Evolutionary conservation across 2,888 invertebrate species (phyloP).

Genomic region (Globia sparganii): DNA sequence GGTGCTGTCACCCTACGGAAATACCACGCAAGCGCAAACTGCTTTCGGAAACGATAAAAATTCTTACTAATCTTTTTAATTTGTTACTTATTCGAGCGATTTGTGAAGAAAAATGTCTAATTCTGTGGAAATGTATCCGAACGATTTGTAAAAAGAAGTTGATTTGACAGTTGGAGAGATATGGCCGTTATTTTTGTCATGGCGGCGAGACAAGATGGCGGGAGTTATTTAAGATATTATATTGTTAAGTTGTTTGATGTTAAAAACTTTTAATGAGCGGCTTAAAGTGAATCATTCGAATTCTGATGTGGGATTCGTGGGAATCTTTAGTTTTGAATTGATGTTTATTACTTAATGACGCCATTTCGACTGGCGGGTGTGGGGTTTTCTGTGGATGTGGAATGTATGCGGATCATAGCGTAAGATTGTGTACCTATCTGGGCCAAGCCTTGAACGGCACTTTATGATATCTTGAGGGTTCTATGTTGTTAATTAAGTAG

Average conservation of each 20-base stretch:
- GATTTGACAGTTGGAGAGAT: slow-evolving; percentile 64
- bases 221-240: slow-evolving; percentile 35
- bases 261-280: slow-evolving; percentile 51
- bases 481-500: background rate
- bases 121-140: slow-evolving; percentile 46
- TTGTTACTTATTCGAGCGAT: slow-evolving; percentile 69
- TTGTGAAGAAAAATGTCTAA: slow-evolving; percentile 67
- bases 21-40: slow-evolving; percentile 71
- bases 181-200: slow-evolving; percentile 66
- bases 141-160: slow-evolving; percentile 55
- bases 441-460: background rate
- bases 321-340: slow-evolving; percentile 34
- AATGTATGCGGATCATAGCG: slow-evolving; percentile 15
- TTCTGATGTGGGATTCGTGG: slow-evolving; percentile 18
- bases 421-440: background rate
- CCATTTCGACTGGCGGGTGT: slow-evolving; percentile 6
- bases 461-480: background rate
- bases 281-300: slow-evolving; percentile 47
- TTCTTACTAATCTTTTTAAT: slow-evolving; percentile 75
- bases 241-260: slow-evolving; percentile 50
- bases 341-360: slow-evolving; percentile 47
- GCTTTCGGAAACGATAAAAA: slow-evolving; percentile 82
- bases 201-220: slow-evolving; percentile 57
- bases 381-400: slow-evolving; percentile 1
- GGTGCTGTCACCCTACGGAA: slow-evolving; percentile 69